phyloP scores from a whole-genome alignment of 2,888 invertebrate genomes.

The Fabriciana adippe region DNA sequence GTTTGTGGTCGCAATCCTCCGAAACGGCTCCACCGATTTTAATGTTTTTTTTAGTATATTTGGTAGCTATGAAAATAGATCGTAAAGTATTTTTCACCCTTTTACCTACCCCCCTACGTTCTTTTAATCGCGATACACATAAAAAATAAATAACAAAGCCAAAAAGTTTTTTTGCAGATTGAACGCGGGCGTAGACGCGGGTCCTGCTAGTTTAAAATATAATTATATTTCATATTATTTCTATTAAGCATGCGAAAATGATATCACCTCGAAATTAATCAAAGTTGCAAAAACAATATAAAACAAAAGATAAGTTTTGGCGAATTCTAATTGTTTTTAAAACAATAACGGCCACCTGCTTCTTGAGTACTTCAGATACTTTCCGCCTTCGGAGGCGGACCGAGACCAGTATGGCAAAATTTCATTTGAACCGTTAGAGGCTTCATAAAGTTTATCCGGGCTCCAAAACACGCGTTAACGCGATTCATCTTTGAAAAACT shows the following conservation, averaged over 20 bases:
- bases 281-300: constrained; percentile 12
- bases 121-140: too few relatives aligned
- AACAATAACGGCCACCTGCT: constrained; percentile 58
- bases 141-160: too few relatives aligned
- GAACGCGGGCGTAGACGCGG: too few relatives aligned
- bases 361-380: constrained; percentile 33
- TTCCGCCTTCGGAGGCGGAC: constrained; percentile 39
- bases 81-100: too few relatives aligned
- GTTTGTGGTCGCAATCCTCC: too few relatives aligned
- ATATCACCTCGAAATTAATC: not conserved
- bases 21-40: too few relatives aligned
- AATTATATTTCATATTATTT: not conserved
- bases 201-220: too few relatives aligned
- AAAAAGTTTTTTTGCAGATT: not conserved
- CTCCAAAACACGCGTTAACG: constrained; percentile 76
- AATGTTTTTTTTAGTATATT: too few relatives aligned
- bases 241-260: not conserved
- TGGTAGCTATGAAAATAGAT: too few relatives aligned
- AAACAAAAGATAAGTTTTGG: constrained; percentile 26
- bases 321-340: constrained; percentile 43
- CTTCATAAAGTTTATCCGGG: constrained; percentile 64
- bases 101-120: too few relatives aligned
- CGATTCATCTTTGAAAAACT: constrained; percentile 77
- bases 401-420: constrained; percentile 72
- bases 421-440: constrained; percentile 69